Conservation (phyloP, 2,113 vertebrate genomes). For the Mormoops blainvillei region DNA sequence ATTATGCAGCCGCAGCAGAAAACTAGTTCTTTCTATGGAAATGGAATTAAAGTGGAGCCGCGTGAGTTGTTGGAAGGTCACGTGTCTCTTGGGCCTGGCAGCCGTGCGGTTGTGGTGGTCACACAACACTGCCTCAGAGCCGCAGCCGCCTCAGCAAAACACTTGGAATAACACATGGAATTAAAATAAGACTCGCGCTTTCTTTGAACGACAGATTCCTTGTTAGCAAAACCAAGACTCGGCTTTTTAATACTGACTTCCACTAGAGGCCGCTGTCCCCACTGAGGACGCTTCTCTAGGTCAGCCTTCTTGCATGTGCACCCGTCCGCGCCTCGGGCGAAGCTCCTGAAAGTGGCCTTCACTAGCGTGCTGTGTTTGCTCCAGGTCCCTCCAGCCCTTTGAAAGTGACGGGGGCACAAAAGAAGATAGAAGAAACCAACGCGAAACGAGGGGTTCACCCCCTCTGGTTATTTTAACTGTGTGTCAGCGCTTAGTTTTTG, state of each 20-base stretch:
- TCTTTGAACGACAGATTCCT: background rate
- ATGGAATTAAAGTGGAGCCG: background rate
- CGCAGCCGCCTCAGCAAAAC: background rate
- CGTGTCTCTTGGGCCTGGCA: background rate
- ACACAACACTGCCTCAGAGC: fast-evolving
- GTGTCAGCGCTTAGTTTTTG: background rate
- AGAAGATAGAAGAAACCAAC: background rate
- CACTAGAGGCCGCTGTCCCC: background rate
- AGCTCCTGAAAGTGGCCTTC: background rate
- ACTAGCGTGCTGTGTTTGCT: fast-evolving
- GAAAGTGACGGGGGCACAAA: background rate
- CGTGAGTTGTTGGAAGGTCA: background rate
- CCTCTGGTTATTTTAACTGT: too few relatives aligned
- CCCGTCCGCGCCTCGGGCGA: fast-evolving
- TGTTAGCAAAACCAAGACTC: background rate
- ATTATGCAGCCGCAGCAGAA: background rate
- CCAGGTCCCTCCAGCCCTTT: background rate
- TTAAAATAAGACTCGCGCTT: background rate
- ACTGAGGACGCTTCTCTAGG: fast-evolving
- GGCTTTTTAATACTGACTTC: background rate
- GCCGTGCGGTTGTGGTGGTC: background rate
- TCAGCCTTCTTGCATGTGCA: background rate
- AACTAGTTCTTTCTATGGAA: background rate
- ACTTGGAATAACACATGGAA: background rate
- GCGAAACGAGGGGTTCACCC: background rate